Percentiles rank a stretch among this genome's conserved stretches.
Conservation (phyloP, 2,113 vertebrate genomes). For the Morone chrysops region DNA sequence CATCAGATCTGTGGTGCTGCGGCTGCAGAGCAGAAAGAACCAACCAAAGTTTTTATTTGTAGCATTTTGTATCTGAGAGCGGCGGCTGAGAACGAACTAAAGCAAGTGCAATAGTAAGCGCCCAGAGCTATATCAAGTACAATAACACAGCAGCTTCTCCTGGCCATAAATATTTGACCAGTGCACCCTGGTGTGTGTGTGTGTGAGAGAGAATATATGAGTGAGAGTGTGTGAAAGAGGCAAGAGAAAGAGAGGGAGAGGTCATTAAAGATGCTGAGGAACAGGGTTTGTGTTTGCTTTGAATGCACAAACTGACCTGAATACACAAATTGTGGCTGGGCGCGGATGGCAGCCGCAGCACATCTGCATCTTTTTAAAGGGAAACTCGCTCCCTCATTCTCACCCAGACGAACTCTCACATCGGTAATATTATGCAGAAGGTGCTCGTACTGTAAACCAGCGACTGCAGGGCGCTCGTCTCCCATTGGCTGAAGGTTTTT, state of each 20-base stretch:
- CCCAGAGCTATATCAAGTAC: slow-evolving; percentile 69
- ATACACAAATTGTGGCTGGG: slow-evolving; percentile 54
- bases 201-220: slow-evolving; percentile 8
- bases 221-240: neutral
- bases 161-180: slow-evolving; percentile 75
- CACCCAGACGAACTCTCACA: slow-evolving; percentile 21
- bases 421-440: slow-evolving; percentile 9
- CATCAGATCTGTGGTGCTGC: neutral
- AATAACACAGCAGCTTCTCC: slow-evolving; percentile 67
- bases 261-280: slow-evolving; percentile 75
- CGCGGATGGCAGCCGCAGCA: slow-evolving; percentile 41
- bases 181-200: slow-evolving; percentile 16
- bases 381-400: neutral
- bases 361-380: slow-evolving; percentile 62
- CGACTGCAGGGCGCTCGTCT: neutral
- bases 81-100: slow-evolving; percentile 22
- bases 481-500: neutral
- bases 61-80: slow-evolving; percentile 60
- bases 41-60: slow-evolving; percentile 45
- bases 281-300: slow-evolving; percentile 72
- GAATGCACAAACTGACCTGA: slow-evolving; percentile 75
- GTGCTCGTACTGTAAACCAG: neutral
- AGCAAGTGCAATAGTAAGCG: slow-evolving; percentile 42
- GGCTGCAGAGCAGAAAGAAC: neutral
- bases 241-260: neutral